Evolutionary conservation across 2,113 vertebrate species (phyloP), one percentile per base, ranked within the genome.

Genomic region (Poicephalus meyeri): DNA sequence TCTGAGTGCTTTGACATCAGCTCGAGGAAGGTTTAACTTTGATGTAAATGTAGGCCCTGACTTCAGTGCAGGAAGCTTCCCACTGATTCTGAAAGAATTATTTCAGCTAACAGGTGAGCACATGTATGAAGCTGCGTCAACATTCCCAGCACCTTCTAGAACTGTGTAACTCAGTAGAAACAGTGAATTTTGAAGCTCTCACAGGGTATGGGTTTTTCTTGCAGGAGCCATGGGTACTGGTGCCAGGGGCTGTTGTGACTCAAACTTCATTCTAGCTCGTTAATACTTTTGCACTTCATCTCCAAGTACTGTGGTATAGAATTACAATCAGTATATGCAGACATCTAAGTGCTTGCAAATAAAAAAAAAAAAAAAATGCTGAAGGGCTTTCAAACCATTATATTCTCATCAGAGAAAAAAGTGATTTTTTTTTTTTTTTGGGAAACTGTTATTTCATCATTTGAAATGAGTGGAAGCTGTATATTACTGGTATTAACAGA

Each of bases 371-470:
- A 35, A 39, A 16, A 42, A 4, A 25, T 2, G 3, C 11, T 46
- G 39, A 80, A 73, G 4, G 3, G 18, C 7, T 88, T 78, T 74
- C 24, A 73, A 93, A 78, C 4, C 1, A 24, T 86, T 23, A 6
- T 53, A 37, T 90, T 84, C 64, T 46, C 20, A 47, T 81, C 39
- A 47, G 64, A 89, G 39, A 95, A 60, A 16, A 68, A 8, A 71
- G 11, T 42, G n/a, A 39, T 16, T 78, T 82, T 77, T 80, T 37
- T 93, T 73, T 52, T 52, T 86, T 35, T 93, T 74, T 56, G 39
- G 19, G 39, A 92, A 91, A 91, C 10, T 66, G 35, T 88, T 86
- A 66, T 84, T 91, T 96, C 91, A 87, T 64, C 33, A 60, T 87
- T 73, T 71, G 47, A 92, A 47, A 31, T 56, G 14, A 88, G 53